phyloP scores from a whole-genome alignment of 2,797 vertebrate genomes.

The Halcyon smyrnensis region DNA sequence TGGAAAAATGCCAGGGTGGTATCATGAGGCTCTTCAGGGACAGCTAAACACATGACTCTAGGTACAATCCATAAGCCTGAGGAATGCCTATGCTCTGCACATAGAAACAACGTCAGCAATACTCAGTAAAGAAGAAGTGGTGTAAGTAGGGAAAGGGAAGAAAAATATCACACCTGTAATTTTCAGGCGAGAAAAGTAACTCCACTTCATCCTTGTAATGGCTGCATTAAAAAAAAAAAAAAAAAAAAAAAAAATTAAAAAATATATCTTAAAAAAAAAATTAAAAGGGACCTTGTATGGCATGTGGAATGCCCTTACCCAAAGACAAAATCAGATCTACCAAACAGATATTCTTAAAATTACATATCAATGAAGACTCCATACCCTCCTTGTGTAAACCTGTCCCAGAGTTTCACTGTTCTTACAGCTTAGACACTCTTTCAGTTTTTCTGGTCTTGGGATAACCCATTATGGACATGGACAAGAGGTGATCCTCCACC shows the following conservation, averaged over 20 bases:
- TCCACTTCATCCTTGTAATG: not conserved
- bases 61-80: not conserved
- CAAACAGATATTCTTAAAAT: not conserved
- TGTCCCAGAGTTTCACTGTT: not conserved
- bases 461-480: not conserved
- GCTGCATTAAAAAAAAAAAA: not conserved
- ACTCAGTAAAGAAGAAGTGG: not conserved
- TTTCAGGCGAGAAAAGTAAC: not conserved
- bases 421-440: not conserved
- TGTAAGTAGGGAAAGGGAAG: not conserved
- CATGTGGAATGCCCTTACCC: not conserved
- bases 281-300: not conserved
- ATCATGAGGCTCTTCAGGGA: not conserved
- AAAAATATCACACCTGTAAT: not conserved
- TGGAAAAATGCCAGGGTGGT: not conserved
- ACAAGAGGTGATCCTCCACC: not conserved
- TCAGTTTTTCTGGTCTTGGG: not conserved
- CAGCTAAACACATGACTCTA: not conserved
- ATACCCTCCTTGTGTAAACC: not conserved
- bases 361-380: not conserved
- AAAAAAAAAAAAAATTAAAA: too few species aligned
- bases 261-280: not conserved
- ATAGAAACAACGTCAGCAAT: not conserved
- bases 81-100: not conserved
- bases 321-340: not conserved